These are phyloP conservation scores for Cosmorhoe ocellata DNA, from an alignment of 2,888 invertebrate genomes.

Conservation along the genomic window DNA sequence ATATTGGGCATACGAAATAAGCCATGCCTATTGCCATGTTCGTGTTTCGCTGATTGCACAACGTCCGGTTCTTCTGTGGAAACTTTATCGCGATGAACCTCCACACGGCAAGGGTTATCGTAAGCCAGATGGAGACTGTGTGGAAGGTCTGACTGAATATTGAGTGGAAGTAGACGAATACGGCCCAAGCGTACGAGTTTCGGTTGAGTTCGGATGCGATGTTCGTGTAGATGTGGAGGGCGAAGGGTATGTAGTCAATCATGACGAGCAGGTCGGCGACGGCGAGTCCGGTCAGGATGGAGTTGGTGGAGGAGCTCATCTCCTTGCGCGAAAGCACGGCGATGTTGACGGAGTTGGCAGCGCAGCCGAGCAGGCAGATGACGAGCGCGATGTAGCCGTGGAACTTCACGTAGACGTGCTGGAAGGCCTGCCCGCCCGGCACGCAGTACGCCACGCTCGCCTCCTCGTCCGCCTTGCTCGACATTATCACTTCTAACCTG, in stretches of 20 bases:
- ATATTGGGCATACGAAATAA: conserved; percentile 90
- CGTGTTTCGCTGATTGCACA: conserved; percentile 92
- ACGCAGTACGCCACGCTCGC: conserved; percentile 72
- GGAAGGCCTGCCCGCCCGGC: conserved; percentile 81
- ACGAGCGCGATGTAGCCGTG: conserved; percentile 94
- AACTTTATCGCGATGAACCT: conserved; percentile 94
- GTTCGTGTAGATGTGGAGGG: conserved; percentile 89
- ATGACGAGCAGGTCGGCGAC: conserved; percentile 96
- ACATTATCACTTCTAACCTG: conserved; percentile 36
- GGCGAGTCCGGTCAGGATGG: conserved; percentile 94
- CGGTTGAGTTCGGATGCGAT: conserved; percentile 71
- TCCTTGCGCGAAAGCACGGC: conserved; percentile 94
- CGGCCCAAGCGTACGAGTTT: conserved; percentile 88
- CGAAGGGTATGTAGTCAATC: conserved; percentile 96
- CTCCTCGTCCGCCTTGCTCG: conserved; percentile 38
- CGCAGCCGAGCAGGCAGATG: conserved; percentile 94
- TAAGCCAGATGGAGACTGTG: conserved; percentile 96
- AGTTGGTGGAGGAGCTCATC: conserved; percentile 96
- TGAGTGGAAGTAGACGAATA: conserved; percentile 93
- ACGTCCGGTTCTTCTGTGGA: conserved; percentile 90
- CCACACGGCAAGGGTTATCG: conserved; percentile 96
- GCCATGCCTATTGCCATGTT: conserved; percentile 88
- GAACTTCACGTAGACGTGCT: conserved; percentile 84
- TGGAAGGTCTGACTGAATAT: conserved; percentile 94
- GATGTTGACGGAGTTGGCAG: conserved; percentile 95